Evolutionary conservation across 2,888 invertebrate species (phyloP), one percentile per base, ranked within the genome.

Genomic region (Pristionchus fissidentatus): DNA sequence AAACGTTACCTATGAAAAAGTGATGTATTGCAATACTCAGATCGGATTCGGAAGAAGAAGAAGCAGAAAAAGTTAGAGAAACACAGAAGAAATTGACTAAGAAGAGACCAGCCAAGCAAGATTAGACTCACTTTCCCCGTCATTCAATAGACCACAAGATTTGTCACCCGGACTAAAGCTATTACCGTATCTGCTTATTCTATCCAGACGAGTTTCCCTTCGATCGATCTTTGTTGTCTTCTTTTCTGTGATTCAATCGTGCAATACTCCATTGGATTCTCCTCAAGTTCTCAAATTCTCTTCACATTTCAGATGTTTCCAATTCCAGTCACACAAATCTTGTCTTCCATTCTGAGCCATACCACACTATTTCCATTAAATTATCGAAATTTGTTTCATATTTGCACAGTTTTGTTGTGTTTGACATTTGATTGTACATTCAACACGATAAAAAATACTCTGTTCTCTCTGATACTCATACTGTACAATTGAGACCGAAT

Each of bases 401-500:
- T n/a, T n/a, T n/a, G n/a, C n/a, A n/a, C n/a, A n/a, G 35, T 62
- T 62, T 19, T 35, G 62, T n/a, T 62, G 32, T 35, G 26, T 26
- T 26, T 10, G 26, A 19, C 57, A 29, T 57, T 57, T 57, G n/a
- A n/a, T n/a, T n/a, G 57, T 35, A 62, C 35, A 62, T 15, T 62
- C 5, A 29, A 62, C 62, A 35, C 62, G 32, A 62, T 62, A 62
- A 32, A 29, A 35, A 35, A 62, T 62, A 62, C 62, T 15, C 35
- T 62, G 62, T 62, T 62, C 10, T 35, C 32, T 19, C 62, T 32
- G 62, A 62, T 32, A 35, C n/a, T n/a, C n/a, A n/a, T n/a, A n/a
- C n/a, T n/a, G n/a, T n/a, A 62, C 35, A 62, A 62, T 35, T 35
- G 62, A 62, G n/a, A 62, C n/a, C 62, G 62, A 62, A 62, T 62